Base-by-base conservation (phyloP, 2,888 invertebrate species). In the Trilocha varians region DNA sequence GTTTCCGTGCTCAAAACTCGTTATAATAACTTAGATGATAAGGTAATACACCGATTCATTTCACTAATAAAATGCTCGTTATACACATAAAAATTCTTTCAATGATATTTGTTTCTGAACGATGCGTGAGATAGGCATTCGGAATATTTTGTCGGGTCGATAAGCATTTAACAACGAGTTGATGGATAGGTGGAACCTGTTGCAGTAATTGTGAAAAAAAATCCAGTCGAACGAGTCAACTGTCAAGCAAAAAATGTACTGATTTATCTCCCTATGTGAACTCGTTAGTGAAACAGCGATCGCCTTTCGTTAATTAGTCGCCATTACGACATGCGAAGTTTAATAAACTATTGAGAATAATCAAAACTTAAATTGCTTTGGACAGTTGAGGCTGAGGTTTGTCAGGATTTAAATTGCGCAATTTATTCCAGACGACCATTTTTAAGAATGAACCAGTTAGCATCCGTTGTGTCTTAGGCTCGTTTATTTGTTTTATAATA, bases 201-300 rank as follows among this genome's bases (percentile, higher is more conserved):
- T 53, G 44, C 43, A 44, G 52, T 59, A 46, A 58, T 56, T 54
- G 55, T 43, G 40, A 52, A 55, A 25, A 49, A 55, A 62, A 55
- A 58, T 43, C 62, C 52, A 33, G 65, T 55, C 40, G 17, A 46
- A 55, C 63, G 35, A 48, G 60, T 55, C 41, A 48, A 41, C 39
- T 4, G 32, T 43, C 51, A 56, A 47, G 52, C 47, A 60, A 64
- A 64, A 63, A 64, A 48, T 53, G 46, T 50, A 55, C 52, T 53
- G 44, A 46, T 50, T 56, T 55, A 52, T 53, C 46, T 57, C 50
- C 48, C 49, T 51, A 58, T 52, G 57, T 55, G 56, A 60, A 57
- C 53, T 42, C 34, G 34, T 42, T 42, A 38, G 38, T 42, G n/a
- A 38, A 37, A 38, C 25, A 38, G 34, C 15, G 25, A 15, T 33